Base-by-base conservation (phyloP, 2,888 invertebrate genomes). In the Leptopilina syphax region DNA sequence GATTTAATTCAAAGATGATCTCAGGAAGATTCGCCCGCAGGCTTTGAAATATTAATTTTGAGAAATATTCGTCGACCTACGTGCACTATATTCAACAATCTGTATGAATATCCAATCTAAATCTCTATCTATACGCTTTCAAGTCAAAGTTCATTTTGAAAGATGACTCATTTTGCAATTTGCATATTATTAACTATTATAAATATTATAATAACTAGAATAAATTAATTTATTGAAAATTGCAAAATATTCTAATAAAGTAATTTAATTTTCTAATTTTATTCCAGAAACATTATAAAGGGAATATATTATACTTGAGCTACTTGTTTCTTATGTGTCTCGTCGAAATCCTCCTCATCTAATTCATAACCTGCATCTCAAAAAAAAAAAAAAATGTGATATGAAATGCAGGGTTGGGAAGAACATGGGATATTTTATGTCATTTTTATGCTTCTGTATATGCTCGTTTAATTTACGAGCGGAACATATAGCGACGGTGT, bases 401-500 rank as follows among this genome's bases (percentile, higher is more conserved):
- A 80, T 81, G 63, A n/a, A 81, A 66, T 77, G 79, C 79, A 80
- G 76, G 81, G 81, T 77, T 77, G 80, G 78, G 79, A 81, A 83
- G 82, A 83, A 81, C 80, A 79, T 80, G 79, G 80, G 73, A 84
- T 85, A 87, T 84, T 87, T 88, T 86, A 88, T 86, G 85, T 85
- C 76, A 81, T 82, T 81, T 79, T 83, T 41, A 73, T 78, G 77
- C 78, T 79, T 77, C 77, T 81, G 79, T 81, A 83, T 79, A 84
- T 86, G 86, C 85, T 81, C 83, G 82, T 82, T 84, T 84, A 85
- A 84, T 88, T 88, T 89, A 88, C 87, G 89, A 88, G 84, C 87
- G 76, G 70, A 83, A 85, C 84, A 81, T 79, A 78, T 80, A 80
- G 80, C 79, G 77, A 78, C 76, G 67, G 77, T 66, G 57, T 13